Percentiles rank a stretch among this genome's conserved stretches.
Evolutionary conservation across 2,113 vertebrate genomes (phyloP).

Genomic region (Pterocles gutturalis): DNA sequence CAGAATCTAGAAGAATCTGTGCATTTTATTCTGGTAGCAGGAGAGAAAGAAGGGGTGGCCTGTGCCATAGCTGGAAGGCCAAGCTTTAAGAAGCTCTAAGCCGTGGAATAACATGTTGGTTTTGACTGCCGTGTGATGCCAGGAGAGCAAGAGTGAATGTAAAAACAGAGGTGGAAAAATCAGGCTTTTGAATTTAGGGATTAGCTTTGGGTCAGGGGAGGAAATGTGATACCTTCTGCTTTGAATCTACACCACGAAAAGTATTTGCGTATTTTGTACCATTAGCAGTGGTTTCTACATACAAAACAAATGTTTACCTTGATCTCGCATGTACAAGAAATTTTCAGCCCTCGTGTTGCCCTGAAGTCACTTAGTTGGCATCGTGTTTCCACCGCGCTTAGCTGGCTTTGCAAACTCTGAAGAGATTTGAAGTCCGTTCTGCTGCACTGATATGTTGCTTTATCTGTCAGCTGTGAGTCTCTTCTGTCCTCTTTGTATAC

Average conservation of each 20-base stretch:
- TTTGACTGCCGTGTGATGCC: neutral
- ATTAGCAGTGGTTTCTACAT: neutral
- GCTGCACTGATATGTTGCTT: conserved; percentile 14
- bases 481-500: conserved; percentile 6
- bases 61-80: neutral
- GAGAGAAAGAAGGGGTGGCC: neutral
- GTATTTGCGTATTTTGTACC: neutral
- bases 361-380: neutral
- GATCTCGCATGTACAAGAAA: neutral
- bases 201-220: neutral
- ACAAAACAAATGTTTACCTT: neutral
- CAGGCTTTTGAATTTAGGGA: neutral
- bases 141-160: neutral
- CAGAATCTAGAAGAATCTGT: neutral
- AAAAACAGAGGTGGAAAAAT: neutral
- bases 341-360: neutral
- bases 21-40: neutral
- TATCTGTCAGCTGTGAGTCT: conserved; percentile 28
- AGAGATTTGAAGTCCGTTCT: neutral
- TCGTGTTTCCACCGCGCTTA: fast-evolving
- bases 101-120: neutral
- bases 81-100: neutral
- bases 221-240: neutral
- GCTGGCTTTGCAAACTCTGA: conserved; percentile 1
- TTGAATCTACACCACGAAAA: neutral